Conservation (phyloP, 2,888 invertebrate genomes). For the Melanophora roralis region DNA sequence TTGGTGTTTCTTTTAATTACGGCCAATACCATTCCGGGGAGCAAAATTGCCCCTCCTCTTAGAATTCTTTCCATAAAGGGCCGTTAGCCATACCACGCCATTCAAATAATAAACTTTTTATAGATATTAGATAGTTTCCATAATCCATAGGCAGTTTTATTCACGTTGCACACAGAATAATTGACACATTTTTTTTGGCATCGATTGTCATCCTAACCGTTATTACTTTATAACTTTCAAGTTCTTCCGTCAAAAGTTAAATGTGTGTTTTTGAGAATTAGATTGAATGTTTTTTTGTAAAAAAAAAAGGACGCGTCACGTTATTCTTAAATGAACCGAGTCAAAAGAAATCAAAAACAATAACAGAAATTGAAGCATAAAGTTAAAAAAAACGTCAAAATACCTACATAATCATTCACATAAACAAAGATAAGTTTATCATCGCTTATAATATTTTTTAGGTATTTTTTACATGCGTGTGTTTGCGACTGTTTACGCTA, state of each 20-base stretch:
- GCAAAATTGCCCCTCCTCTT: too few species aligned
- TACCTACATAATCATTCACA: background rate
- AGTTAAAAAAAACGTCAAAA: conserved; percentile 29
- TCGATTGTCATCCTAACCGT: background rate
- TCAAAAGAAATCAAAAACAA: conserved; percentile 34
- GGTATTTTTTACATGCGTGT: background rate
- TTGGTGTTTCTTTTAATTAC: too few species aligned
- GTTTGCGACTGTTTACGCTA: background rate
- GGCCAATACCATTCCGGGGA: too few species aligned
- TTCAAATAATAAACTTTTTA: background rate
- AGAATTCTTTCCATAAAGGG: too few species aligned
- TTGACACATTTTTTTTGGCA: conserved; percentile 45
- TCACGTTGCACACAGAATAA: conserved; percentile 37
- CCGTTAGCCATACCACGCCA: too few species aligned
- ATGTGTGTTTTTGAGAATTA: background rate
- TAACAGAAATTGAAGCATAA: background rate
- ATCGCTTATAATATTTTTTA: conserved; percentile 1
- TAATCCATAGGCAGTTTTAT: conserved; percentile 27
- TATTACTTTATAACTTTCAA: background rate
- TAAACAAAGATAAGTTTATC: background rate
- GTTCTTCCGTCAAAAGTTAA: too few species aligned
- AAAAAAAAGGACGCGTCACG: conserved; percentile 4
- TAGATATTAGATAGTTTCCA: conserved; percentile 27
- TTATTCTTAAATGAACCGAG: conserved; percentile 39
- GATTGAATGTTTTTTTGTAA: background rate